A percentile compares a stretch with the other conserved stretches of the same genome.
Evolutionary conservation across 2,797 vertebrate genomes (phyloP).

Genomic region (Dallia pectoralis): DNA sequence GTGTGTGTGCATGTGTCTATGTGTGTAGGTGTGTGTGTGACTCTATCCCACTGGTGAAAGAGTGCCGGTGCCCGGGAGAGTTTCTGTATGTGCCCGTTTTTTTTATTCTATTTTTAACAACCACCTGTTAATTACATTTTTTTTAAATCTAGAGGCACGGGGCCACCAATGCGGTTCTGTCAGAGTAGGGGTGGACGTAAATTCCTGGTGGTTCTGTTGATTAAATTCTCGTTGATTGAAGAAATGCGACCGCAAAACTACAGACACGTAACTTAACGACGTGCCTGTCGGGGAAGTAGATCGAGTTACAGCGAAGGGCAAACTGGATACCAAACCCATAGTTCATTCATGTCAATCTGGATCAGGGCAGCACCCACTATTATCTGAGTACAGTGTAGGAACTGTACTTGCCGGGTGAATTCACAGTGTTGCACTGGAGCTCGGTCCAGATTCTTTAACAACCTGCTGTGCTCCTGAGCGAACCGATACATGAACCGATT

Average conservation of each 20-base stretch:
- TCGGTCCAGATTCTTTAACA: background rate
- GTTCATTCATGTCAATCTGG: background rate
- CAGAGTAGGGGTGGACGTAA: constrained; percentile 36
- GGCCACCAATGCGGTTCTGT: constrained; percentile 1
- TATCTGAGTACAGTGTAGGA: background rate
- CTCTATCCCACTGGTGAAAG: background rate
- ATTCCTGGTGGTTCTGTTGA: constrained; percentile 33
- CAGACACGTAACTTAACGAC: background rate
- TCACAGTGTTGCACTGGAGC: background rate
- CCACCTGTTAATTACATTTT: background rate
- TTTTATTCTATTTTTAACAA: constrained; percentile 5
- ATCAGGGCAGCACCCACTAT: background rate
- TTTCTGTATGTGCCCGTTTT: constrained; percentile 2
- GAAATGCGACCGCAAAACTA: constrained; percentile 56
- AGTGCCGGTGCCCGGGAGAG: background rate
- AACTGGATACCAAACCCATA: background rate
- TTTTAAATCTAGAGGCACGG: background rate
- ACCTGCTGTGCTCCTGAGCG: constrained; percentile 5
- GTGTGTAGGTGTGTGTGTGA: constrained; percentile 19
- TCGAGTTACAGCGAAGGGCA: background rate
- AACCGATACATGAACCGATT: background rate
- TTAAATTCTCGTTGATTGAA: constrained; percentile 43
- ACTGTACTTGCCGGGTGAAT: background rate
- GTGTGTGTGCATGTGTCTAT: constrained; percentile 11
- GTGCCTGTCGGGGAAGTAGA: background rate